A percentile compares a stretch with the other conserved stretches of the same genome.
Conservation (phyloP, 1,140 invertebrate species). For the Atta colombica region DNA sequence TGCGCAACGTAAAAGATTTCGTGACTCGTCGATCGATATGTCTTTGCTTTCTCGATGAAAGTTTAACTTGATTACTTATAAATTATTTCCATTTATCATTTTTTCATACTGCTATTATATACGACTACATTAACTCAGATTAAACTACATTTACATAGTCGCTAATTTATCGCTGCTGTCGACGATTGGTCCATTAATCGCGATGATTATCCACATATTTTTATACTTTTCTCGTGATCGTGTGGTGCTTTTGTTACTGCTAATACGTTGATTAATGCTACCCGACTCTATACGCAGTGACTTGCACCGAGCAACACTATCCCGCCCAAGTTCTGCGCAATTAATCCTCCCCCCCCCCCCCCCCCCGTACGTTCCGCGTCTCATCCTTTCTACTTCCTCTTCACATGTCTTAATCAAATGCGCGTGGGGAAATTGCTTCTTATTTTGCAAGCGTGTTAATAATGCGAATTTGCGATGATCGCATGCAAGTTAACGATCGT, state of each 20-base stretch:
- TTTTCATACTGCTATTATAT: background rate
- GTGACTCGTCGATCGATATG: background rate
- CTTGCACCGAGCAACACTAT: conserved; percentile 20
- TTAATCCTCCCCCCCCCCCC: conserved; percentile 3
- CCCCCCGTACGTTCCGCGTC: background rate
- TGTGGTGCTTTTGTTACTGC: conserved; percentile 34
- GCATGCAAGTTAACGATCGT: conserved; percentile 50
- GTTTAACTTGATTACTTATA: background rate
- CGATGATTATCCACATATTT: conserved; percentile 12
- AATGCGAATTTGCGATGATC: conserved; percentile 25
- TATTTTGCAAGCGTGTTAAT: conserved; percentile 30
- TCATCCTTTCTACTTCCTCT: background rate
- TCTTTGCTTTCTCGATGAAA: background rate
- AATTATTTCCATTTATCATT: background rate
- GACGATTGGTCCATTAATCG: background rate
- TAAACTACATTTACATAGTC: background rate
- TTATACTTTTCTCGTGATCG: background rate
- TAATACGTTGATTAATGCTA: conserved; percentile 33
- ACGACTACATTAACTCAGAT: conserved; percentile 1
- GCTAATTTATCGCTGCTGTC: background rate
- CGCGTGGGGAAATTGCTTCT: conserved; percentile 35
- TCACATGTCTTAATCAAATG: conserved; percentile 29
- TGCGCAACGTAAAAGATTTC: background rate
- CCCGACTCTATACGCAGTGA: background rate
- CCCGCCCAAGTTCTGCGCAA: conserved; percentile 1